A percentile compares a stretch with the other conserved stretches of the same genome.
phyloP scores from a whole-genome alignment of 92 coral and sea anemone genomes.

The Parazoanthus atlanticus region DNA sequence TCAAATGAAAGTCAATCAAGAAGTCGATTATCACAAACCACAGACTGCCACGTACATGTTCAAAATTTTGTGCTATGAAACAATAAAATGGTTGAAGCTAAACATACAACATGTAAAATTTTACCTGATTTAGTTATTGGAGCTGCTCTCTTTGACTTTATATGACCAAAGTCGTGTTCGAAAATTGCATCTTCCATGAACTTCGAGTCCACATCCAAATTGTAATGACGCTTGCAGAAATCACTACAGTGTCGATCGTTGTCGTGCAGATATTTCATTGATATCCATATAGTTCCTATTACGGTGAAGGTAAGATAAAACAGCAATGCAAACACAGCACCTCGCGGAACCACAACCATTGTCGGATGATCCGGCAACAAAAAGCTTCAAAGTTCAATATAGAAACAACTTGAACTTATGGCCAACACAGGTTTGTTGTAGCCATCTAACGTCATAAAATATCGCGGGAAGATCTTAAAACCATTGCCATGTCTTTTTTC shows the following conservation, averaged over 20 bases:
- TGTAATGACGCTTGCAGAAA: conserved; percentile 38
- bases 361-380: conserved; percentile 14
- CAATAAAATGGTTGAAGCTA: not conserved
- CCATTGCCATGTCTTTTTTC: not conserved
- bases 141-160: conserved; percentile 32
- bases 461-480: not conserved
- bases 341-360: conserved; percentile 57
- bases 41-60: not conserved
- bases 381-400: not conserved
- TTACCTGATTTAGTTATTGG: conserved; percentile 26
- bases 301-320: conserved; percentile 78
- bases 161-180: conserved; percentile 62
- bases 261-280: conserved; percentile 61
- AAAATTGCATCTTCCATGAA: conserved; percentile 33
- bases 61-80: not conserved
- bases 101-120: not conserved
- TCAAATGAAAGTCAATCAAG: too few species aligned
- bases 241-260: conserved; percentile 73
- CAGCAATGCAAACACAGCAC: conserved; percentile 60
- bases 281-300: conserved; percentile 75
- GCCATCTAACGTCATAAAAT: conserved; percentile 16
- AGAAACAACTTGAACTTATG: too few species aligned
- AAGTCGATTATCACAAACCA: too few species aligned
- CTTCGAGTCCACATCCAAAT: conserved; percentile 22
- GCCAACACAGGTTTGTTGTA: too few species aligned